phyloP scores from a whole-genome alignment of 2,888 invertebrate species.

The Sphaeridia pumilis region DNA sequence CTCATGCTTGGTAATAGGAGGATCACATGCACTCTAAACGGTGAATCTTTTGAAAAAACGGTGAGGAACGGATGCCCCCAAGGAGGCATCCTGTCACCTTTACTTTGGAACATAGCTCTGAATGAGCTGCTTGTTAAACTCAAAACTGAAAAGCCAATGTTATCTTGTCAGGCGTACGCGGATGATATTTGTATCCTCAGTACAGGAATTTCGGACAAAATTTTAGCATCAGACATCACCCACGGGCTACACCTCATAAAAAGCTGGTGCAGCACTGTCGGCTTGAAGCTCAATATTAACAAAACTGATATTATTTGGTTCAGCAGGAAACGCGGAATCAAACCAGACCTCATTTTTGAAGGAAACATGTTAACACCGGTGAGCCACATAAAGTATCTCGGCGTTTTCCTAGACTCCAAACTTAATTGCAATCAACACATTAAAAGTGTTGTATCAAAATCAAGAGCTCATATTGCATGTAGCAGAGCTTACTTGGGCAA shows the following conservation, averaged over 20 bases:
- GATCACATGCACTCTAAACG: background rate
- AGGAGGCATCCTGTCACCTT: conserved; percentile 36
- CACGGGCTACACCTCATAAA: background rate
- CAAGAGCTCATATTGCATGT: background rate
- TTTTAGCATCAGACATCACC: background rate
- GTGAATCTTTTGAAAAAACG: background rate
- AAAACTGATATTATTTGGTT: background rate
- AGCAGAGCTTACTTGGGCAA: background rate
- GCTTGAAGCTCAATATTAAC: background rate
- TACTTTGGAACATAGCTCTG: conserved; percentile 36
- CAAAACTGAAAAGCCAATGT: background rate
- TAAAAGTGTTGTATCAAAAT: background rate
- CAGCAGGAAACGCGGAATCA: background rate
- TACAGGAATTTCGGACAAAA: background rate
- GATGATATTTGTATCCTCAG: conserved; percentile 10
- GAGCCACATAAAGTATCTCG: background rate
- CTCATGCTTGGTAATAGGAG: conserved; percentile 11
- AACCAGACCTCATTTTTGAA: background rate
- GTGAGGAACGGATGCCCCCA: conserved; percentile 35
- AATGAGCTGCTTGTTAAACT: conserved; percentile 29
- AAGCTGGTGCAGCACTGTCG: background rate
- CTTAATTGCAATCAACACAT: background rate
- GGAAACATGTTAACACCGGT: background rate
- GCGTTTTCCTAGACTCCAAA: background rate
- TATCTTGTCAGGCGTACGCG: conserved; percentile 17